Conservation (phyloP, 2,888 invertebrate genomes). For the Thecocarcelia acutangulata region DNA sequence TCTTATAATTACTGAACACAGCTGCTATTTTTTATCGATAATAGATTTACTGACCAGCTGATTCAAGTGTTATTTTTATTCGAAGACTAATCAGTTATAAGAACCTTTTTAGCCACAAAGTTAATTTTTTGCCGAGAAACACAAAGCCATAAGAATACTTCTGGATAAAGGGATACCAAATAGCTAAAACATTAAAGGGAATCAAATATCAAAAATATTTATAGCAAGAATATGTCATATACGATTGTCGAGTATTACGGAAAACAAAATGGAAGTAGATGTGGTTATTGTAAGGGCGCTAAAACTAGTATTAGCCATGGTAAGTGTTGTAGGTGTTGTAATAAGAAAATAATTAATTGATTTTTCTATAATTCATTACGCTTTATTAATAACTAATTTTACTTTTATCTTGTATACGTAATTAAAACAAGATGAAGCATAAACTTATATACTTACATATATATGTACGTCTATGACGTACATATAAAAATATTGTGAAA, state of each 20-base stretch:
- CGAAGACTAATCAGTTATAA: conserved; percentile 21
- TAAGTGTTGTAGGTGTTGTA: conserved; percentile 73
- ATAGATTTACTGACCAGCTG: conserved; percentile 26
- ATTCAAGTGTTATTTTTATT: not conserved
- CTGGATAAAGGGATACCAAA: no score
- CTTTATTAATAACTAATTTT: no score
- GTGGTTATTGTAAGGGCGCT: conserved; percentile 77
- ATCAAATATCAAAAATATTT: conserved; percentile 1
- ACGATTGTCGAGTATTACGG: conserved; percentile 76
- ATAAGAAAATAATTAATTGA: no score
- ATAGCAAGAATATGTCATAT: conserved; percentile 62
- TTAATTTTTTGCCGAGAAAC: not conserved
- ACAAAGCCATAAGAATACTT: not conserved
- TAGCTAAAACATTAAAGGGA: no score
- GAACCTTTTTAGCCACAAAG: conserved; percentile 13
- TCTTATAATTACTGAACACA: conserved; percentile 21
- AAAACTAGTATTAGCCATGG: conserved; percentile 77
- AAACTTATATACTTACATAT: no score
- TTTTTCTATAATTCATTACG: no score
- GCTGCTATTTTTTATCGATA: conserved; percentile 18
- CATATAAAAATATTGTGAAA: not conserved
- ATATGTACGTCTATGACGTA: no score
- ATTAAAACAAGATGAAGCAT: no score
- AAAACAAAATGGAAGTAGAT: conserved; percentile 73
- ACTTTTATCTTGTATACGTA: no score